A percentile compares a stretch with the other conserved stretches of the same genome.
phyloP scores from a whole-genome alignment of 1,140 invertebrate genomes.

The Caerostris extrusa region DNA sequence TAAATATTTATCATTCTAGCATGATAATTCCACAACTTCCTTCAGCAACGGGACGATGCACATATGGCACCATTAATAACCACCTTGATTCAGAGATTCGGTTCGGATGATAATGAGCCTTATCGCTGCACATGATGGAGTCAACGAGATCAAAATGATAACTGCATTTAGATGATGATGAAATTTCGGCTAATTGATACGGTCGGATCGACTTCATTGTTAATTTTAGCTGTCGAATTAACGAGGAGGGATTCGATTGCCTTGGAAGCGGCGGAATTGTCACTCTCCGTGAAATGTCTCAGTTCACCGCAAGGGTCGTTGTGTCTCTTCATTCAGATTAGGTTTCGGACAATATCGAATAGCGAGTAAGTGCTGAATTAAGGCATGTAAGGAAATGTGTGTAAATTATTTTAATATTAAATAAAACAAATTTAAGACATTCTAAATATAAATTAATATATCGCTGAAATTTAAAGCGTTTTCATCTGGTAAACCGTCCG shows the following conservation, averaged over 20 bases:
- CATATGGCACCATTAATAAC: not conserved
- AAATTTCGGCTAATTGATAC: not conserved
- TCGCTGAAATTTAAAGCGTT: no score
- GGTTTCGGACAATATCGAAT: no score
- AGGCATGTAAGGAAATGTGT: no score
- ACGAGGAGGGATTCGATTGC: not conserved
- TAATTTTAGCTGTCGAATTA: slow-evolving; percentile 9
- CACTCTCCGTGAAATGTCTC: not conserved
- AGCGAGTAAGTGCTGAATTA: no score
- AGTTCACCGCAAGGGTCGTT: not conserved
- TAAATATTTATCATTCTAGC: no score
- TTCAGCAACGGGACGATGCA: no score
- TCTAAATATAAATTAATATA: no score
- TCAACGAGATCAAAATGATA: not conserved
- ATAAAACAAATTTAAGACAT: no score
- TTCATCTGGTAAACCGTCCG: no score
- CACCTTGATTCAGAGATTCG: not conserved
- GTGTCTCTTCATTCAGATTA: not conserved
- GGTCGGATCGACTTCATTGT: not conserved
- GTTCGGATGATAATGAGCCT: not conserved
- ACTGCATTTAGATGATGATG: not conserved
- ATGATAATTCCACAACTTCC: no score
- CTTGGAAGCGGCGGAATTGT: not conserved
- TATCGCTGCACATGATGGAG: not conserved
- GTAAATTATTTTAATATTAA: no score